Evolutionary conservation across 2,113 vertebrate genomes (phyloP), one percentile per base, ranked within the genome.

Genomic region (Hassar affinis): DNA sequence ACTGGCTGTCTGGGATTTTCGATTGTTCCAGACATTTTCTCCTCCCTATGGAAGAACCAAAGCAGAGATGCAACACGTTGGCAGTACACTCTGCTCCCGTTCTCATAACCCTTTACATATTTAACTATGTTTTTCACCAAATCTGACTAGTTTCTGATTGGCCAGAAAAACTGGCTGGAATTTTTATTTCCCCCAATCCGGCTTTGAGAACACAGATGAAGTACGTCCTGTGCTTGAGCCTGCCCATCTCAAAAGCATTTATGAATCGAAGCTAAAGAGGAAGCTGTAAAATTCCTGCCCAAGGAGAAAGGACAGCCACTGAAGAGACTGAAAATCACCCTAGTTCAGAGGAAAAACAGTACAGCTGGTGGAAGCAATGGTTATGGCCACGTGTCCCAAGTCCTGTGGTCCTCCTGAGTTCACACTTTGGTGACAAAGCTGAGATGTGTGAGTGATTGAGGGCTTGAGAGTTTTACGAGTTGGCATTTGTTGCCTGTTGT

Each of bases 1-100:
- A 74, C 84, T 87, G 75, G 3, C 71, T 62, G 54, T 72, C 71
- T 82, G 71, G 51, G 57, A 64, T 62, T 75, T 51, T 74, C 62
- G 15, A 20, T 56, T 17, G 59, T 38, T 64, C 30, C 45, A 74
- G 80, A 68, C 69, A 69, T 33, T 61, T 33, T 51, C 45, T 52
- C 57, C 56, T 64, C 52, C 30, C 74, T 77, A 38, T 38, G 30
- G 69, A 76, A 76, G 22, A 52, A 49, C 81, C 45, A 64, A 64
- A 25, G 15, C 56, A 35, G 18, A 75, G 33, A 9, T 22, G 27
- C 56, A 62, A 59, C 18, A 27, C 30, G 35, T 15, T 82, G 80
- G 80, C 80, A 75, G 80, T 25, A 83, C 81, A 76, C 57, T 64
- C 71, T 61, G 71, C 33, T 81, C 66, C 2, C 56, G 33, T 61